Conservation (phyloP, 2,113 vertebrate genomes). For the Calonectris borealis region DNA sequence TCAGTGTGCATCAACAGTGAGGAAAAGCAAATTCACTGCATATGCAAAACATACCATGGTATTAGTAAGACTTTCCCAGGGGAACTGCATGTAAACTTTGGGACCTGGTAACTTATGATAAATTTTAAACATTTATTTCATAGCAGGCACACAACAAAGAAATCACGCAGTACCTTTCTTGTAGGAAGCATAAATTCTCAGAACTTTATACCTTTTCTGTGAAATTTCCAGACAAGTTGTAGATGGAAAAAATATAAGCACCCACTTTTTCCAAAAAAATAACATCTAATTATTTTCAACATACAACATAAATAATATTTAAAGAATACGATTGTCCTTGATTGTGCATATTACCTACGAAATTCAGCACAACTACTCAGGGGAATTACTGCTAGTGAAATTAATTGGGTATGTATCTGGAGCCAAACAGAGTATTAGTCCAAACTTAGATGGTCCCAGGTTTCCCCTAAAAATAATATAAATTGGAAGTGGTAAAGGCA, state of each 20-base stretch:
- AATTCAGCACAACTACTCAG: neutral
- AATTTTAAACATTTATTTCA: neutral
- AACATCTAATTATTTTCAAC: neutral
- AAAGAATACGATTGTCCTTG: neutral
- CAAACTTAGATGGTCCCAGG: neutral
- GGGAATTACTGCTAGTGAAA: neutral
- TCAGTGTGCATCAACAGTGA: neutral
- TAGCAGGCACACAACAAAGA: neutral
- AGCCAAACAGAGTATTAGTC: neutral
- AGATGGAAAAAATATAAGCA: neutral
- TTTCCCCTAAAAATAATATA: neutral
- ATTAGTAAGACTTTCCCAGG: neutral
- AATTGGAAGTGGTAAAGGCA: neutral
- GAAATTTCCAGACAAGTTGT: neutral
- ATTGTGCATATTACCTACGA: neutral
- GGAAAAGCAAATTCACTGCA: neutral
- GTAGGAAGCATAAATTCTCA: neutral
- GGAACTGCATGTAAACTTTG: neutral
- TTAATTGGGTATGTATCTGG: neutral
- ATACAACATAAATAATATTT: neutral
- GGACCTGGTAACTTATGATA: neutral
- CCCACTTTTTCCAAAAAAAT: neutral
- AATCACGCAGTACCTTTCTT: neutral
- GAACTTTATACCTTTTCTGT: neutral
- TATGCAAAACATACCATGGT: neutral